phyloP scores from a whole-genome alignment of 2,113 vertebrate genomes.

The Gasterosteus nipponicus region DNA sequence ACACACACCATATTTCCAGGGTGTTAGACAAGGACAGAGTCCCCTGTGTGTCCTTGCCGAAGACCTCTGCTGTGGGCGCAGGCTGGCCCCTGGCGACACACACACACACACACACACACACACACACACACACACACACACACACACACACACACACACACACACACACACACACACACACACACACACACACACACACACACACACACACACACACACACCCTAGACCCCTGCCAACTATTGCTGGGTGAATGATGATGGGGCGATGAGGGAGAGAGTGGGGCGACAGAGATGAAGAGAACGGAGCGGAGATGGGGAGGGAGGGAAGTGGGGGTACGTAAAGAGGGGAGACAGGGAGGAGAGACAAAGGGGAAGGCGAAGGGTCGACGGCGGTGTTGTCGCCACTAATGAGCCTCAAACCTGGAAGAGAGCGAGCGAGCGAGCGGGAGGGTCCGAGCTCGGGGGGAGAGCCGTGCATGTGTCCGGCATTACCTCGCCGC shows the following conservation, averaged over 20 bases:
- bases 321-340: neutral
- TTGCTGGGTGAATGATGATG: conserved; percentile 73
- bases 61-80: conserved; percentile 64
- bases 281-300: conserved; percentile 52
- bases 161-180: conserved; percentile 26
- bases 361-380: conserved; percentile 38
- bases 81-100: conserved; percentile 53
- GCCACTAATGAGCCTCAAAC: conserved; percentile 65
- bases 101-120: conserved; percentile 25
- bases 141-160: conserved; percentile 28
- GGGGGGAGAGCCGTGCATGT: conserved; percentile 1
- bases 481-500: conserved; percentile 16
- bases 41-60: conserved; percentile 74
- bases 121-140: conserved; percentile 25
- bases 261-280: conserved; percentile 60
- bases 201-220: conserved; percentile 25
- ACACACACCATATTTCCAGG: conserved; percentile 58
- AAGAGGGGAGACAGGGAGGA: conserved; percentile 22
- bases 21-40: conserved; percentile 74
- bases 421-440: neutral
- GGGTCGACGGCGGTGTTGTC: conserved; percentile 63
- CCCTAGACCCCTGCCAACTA: conserved; percentile 52
- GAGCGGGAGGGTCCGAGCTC: conserved; percentile 6
- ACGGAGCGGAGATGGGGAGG: conserved; percentile 21
- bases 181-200: conserved; percentile 25